Base-by-base conservation (phyloP, 1,140 invertebrate species). In the Hestina assimilis region DNA sequence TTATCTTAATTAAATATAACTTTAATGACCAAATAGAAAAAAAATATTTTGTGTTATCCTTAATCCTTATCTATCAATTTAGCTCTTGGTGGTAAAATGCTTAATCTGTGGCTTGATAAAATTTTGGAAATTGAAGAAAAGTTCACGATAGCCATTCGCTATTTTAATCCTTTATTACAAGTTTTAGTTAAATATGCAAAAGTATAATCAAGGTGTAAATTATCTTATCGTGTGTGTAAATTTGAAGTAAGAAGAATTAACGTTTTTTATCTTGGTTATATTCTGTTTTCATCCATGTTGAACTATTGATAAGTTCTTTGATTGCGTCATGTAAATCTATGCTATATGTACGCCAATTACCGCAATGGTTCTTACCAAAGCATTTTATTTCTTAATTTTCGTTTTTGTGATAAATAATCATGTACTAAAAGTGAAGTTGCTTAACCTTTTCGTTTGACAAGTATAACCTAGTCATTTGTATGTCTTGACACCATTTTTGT, bases 321-420 rank as follows among this genome's bases (percentile, higher is more conserved):
- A 87, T 87, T 87, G 84, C 84, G 84, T 87, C 84, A 87, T 83
- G 78, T 84, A 84, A 80, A 77, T 66, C 70, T 77, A 74, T 75
- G 71, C 59, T 75, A 68, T 72, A 74, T 56, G 54, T 68, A 65
- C 42, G 52, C 48, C 29, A 46, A 65, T 71, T 67, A 29, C 20
- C 33, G 24, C 2, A 33, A 21, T 38, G 33, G 23, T 33, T 29
- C 19, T 56, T 59, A 42, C 20, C 11, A 33, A n/a, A 53, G 12
- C 14, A 53, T 23, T 48, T 38, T 52, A 21, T 35, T 23, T 8
- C 24, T 14, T 46, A 33, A 62, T 63, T 71, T 65, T 24, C 38
- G 55, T 52, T 21, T 46, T 45, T 38, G 14, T 59, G 3, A 19
- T 38, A 19, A 38, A 38, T 0, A 0, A 8, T 17, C 3, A 9